Base-by-base conservation (phyloP, 2,888 invertebrate species). In the Tipula unca region DNA sequence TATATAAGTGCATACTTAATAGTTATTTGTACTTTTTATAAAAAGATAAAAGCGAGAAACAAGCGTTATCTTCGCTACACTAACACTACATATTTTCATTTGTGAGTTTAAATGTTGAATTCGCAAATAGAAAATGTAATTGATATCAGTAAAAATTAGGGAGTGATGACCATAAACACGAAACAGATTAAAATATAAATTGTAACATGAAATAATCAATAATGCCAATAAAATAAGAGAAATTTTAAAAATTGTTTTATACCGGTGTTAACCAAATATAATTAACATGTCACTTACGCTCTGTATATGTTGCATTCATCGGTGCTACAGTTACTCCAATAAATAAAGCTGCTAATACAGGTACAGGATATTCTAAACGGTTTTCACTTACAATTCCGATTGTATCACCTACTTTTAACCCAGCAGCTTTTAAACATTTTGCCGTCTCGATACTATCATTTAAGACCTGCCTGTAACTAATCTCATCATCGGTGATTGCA, bases 331-430 rank as follows among this genome's bases (percentile, higher is more conserved):
- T 91, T 13, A 85, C 42, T 3, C 42, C 85, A 1, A 85, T 42
- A 20, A 85, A n/a, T 10, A 85, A 42, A 25, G 85, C 85, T 1
- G 92, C 92, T 35, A 93, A 88, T 25, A 85, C n/a, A 14, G 92
- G 89, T 69, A 92, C 89, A 85, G 89, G 88, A 88, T 92, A 94
- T 87, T 92, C 92, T 2, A 92, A 86, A 86, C 92, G 90, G 88
- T 94, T 94, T 88, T 93, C 94, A 87, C 93, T 92, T 86, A 92
- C 93, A 86, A 94, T 88, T 0, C 92, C 92, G 86, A 94, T 89
- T 29, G 91, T 90, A 88, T 93, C 93, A 6, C 92, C 92, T 3
- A n/a, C 13, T 85, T 39, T 36, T 14, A 85, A 29, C 3, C 85
- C 85, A 20, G 48, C 42, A 10, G 39, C 36, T n/a, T 6, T 42